phyloP scores from a whole-genome alignment of 37 sponge, comb jelly and placozoan species.

The Halichondria panicea region DNA sequence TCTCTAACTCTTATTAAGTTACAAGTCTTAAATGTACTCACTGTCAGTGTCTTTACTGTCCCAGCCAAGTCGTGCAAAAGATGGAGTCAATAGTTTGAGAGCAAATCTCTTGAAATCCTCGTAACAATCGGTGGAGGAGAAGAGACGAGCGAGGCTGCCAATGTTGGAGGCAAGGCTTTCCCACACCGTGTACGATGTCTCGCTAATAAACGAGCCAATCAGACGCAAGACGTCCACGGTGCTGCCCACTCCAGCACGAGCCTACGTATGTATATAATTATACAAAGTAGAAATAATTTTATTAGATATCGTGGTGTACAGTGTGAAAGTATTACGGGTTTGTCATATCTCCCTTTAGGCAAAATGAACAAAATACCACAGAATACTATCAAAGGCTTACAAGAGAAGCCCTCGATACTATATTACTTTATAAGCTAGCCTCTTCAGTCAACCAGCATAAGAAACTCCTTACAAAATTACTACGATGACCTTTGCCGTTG shows the following conservation, averaged over 20 bases:
- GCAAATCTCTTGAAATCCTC: slow-evolving; percentile 62
- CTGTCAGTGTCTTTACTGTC: slow-evolving; percentile 68
- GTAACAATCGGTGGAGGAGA: slow-evolving; percentile 58
- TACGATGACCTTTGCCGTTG: neutral
- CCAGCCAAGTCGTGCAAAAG: slow-evolving; percentile 78
- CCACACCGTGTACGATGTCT: slow-evolving; percentile 88
- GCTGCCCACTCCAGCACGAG: slow-evolving; percentile 57
- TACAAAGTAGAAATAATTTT: no score
- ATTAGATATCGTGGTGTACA: no score
- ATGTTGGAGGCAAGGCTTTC: slow-evolving; percentile 42
- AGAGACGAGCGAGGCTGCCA: slow-evolving; percentile 18
- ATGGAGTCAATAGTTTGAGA: slow-evolving; percentile 32
- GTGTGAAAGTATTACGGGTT: no score
- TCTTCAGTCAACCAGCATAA: no score
- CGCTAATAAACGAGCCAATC: slow-evolving; percentile 53
- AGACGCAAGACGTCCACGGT: slow-evolving; percentile 79
- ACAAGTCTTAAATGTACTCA: slow-evolving; percentile 13
- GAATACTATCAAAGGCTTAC: neutral
- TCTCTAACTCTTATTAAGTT: no score
- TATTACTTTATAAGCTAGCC: neutral
- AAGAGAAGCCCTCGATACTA: neutral
- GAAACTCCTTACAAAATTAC: neutral
- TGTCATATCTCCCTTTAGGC: no score
- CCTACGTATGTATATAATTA: no score
- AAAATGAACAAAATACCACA: neutral